phyloP scores from a whole-genome alignment of 2,888 invertebrate genomes.

The Nesidiocoris tenuis region DNA sequence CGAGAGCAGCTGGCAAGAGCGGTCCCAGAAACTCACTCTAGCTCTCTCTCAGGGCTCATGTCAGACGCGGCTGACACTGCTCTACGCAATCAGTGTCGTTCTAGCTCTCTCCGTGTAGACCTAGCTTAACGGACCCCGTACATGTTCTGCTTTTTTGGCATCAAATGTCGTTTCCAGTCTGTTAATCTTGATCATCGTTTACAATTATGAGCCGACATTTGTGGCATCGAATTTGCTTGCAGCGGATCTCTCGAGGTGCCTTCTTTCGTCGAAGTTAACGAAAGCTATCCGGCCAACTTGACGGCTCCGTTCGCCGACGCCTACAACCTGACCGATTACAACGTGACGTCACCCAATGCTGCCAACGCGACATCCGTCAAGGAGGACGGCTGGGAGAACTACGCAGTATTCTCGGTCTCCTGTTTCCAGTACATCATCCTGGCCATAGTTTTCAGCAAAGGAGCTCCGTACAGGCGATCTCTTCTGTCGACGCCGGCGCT shows the following conservation, averaged over 20 bases:
- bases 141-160: too few relatives aligned
- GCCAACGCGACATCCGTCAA: constrained; percentile 1
- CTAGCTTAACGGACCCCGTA: too few relatives aligned
- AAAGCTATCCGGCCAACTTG: constrained; percentile 16
- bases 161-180: too few relatives aligned
- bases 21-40: too few relatives aligned
- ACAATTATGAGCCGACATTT: too few relatives aligned
- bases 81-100: too few relatives aligned
- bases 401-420: constrained; percentile 80
- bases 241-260: constrained; percentile 33
- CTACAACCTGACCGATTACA: constrained; percentile 6
- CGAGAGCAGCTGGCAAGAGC: too few relatives aligned
- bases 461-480: constrained; percentile 82
- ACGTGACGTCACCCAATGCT: background rate
- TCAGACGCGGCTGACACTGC: too few relatives aligned
- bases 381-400: constrained; percentile 73
- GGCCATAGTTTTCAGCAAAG: constrained; percentile 86
- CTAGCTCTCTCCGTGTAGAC: too few relatives aligned
- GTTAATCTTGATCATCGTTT: too few relatives aligned
- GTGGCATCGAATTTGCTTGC: too few relatives aligned
- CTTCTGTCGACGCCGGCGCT: constrained; percentile 79
- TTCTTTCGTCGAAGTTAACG: constrained; percentile 16
- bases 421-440: constrained; percentile 89
- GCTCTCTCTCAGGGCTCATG: too few relatives aligned
- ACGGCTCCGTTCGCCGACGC: constrained; percentile 6